phyloP scores from a whole-genome alignment of 2,113 vertebrate genomes.

The Rhizomys pruinosus region DNA sequence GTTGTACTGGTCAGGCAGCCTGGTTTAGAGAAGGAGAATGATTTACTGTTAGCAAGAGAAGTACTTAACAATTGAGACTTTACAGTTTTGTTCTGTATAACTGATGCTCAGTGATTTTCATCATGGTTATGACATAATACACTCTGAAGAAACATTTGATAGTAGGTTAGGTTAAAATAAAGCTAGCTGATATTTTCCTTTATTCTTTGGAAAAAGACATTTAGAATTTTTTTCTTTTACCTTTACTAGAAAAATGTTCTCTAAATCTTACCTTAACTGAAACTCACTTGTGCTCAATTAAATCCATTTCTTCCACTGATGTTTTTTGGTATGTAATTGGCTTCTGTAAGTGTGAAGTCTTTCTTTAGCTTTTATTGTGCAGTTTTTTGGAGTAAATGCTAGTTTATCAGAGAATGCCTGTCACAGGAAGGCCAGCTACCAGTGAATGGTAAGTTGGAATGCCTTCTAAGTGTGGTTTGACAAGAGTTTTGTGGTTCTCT shows the following conservation, averaged over 20 bases:
- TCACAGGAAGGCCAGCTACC: not conserved
- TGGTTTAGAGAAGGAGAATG: not conserved
- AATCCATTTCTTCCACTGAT: constrained; percentile 15
- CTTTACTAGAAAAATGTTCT: not conserved
- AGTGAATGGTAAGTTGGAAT: not conserved
- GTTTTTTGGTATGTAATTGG: constrained; percentile 23
- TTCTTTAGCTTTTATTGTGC: constrained; percentile 33
- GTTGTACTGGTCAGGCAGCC: not conserved
- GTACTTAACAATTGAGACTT: not conserved
- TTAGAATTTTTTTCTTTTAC: constrained; percentile 28
- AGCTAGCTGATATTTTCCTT: not conserved
- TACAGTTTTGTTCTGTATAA: not conserved
- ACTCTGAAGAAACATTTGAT: constrained; percentile 24
- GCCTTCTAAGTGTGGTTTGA: not conserved
- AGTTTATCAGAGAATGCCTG: not conserved
- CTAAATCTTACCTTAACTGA: not conserved
- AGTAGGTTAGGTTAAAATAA: not conserved
- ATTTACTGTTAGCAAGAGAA: constrained; percentile 32
- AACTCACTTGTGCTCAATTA: not conserved
- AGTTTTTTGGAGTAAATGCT: constrained; percentile 47
- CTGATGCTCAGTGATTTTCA: not conserved
- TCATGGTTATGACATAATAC: not conserved
- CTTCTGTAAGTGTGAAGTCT: constrained; percentile 2
- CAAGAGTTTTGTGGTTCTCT: not conserved
- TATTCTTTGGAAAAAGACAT: not conserved